Evolutionary conservation across 2,113 vertebrate genomes (phyloP).

Genomic region (Macheiramphus alcinus): DNA sequence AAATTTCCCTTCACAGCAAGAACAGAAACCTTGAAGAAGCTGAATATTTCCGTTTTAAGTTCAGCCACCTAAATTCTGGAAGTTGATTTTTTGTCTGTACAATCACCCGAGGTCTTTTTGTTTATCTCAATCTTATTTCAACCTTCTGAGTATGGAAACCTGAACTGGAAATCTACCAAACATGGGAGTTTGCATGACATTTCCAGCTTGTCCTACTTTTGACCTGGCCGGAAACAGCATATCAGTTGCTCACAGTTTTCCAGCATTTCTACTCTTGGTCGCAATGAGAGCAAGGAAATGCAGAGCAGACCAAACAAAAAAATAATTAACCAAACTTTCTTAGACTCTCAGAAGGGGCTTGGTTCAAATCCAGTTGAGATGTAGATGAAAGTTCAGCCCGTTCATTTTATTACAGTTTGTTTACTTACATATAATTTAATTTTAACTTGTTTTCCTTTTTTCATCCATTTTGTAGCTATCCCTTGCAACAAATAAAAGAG

Average conservation of each 20-base stretch:
- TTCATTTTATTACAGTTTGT: background rate
- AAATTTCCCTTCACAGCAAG: background rate
- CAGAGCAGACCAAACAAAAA: slow-evolving; percentile 10
- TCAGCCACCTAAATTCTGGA: background rate
- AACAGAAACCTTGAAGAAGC: background rate
- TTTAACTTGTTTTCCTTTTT: slow-evolving; percentile 2
- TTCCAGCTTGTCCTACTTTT: slow-evolving; percentile 1
- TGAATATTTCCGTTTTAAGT: background rate
- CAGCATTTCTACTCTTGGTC: background rate
- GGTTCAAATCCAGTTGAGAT: slow-evolving; percentile 33
- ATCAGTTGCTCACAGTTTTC: background rate
- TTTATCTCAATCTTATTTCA: background rate
- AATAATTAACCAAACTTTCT: background rate
- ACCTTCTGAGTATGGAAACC: background rate
- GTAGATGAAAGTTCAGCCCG: slow-evolving; percentile 16
- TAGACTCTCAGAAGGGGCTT: slow-evolving; percentile 6
- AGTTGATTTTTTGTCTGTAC: background rate
- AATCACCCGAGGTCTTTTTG: background rate
- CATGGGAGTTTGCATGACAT: background rate
- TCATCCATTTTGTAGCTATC: background rate
- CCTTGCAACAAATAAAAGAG: background rate
- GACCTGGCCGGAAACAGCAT: background rate
- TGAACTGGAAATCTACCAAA: background rate
- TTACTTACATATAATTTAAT: slow-evolving; percentile 5
- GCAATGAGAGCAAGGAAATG: background rate